phyloP scores from a whole-genome alignment of 23 tunicate species.

The Diplosoma virens region DNA sequence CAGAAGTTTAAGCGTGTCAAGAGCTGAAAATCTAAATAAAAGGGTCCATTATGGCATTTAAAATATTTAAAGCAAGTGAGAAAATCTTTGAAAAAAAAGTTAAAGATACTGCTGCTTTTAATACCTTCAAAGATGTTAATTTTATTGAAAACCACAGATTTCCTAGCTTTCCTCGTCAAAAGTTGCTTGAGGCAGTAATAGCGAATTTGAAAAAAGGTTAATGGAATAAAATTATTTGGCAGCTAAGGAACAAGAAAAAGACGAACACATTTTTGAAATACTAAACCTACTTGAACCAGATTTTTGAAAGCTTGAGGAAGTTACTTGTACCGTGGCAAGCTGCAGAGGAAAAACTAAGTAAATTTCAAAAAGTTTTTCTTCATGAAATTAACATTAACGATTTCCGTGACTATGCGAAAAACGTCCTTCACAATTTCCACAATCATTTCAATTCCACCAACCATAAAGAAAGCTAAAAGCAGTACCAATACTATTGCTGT shows the following conservation, averaged over 20 bases:
- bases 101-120: background rate
- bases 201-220: slow-evolving; percentile 6
- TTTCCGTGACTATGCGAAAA: too few species aligned
- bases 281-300: slow-evolving; percentile 9
- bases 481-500: too few species aligned
- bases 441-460: background rate
- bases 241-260: background rate
- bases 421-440: too few species aligned
- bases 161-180: slow-evolving; percentile 20
- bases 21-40: slow-evolving; percentile 5
- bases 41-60: slow-evolving; percentile 11
- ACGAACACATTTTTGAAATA: background rate
- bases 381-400: background rate
- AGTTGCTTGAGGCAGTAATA: slow-evolving; percentile 18
- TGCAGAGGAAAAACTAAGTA: slow-evolving; percentile 16
- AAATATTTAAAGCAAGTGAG: background rate
- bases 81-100: background rate
- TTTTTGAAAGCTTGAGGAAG: slow-evolving; percentile 19
- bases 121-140: slow-evolving; percentile 6
- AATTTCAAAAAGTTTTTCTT: background rate
- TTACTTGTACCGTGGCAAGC: slow-evolving; percentile 14
- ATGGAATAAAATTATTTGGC: slow-evolving; percentile 11
- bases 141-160: slow-evolving; percentile 31
- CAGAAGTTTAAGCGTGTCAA: slow-evolving; percentile 7
- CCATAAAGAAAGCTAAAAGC: too few species aligned